Base-by-base conservation (phyloP, 1,140 invertebrate species). In the Lasaia peninsularis region DNA sequence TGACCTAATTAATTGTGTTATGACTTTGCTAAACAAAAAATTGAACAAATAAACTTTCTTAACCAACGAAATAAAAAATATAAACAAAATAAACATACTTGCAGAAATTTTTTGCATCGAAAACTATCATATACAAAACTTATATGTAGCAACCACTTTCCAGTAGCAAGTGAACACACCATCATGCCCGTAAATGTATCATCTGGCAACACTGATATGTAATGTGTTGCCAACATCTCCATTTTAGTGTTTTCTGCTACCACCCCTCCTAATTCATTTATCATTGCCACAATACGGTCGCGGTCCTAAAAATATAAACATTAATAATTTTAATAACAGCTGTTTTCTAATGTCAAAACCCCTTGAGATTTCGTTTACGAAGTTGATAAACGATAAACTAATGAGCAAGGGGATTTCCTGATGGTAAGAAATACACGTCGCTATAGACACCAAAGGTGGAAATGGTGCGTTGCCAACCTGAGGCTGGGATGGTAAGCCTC, bases 241-340 rank as follows among this genome's bases (percentile, higher is more conserved):
- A 88, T 88, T 60, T 86, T 86, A n/a, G 85, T 88, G 54, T 86
- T 88, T 54, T 85, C 81, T 0, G 83, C 83, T 0, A 88, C 83
- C 0, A 86, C 83, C 5, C 85, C 85, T 4, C 82, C 85, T 32
- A 88, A 60, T 54, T 86, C 80, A 40, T 78, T 82, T 32, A 88
- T 78, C 85, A 88, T 88, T 2, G 80, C 72, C 8, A 71, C 69
- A 34, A 88, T 78, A 56, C 82, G 63, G 14, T 86, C 80, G 10
- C 77, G 76, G 56, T 88, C 81, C 85, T 88, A 59, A 20, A 66
- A 64, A 40, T 40, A 18, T 32, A 24, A 58, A 18, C 16, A 44
- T 5, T 44, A 14, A 5, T 21, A 21, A 1, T 10, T 8, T 18
- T 49, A 14, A 8, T 49, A 2, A 49, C 44, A 49, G 7, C 18